Evolutionary conservation across 1,140 invertebrate species (phyloP).

Genomic region (Chlorops oryzae): DNA sequence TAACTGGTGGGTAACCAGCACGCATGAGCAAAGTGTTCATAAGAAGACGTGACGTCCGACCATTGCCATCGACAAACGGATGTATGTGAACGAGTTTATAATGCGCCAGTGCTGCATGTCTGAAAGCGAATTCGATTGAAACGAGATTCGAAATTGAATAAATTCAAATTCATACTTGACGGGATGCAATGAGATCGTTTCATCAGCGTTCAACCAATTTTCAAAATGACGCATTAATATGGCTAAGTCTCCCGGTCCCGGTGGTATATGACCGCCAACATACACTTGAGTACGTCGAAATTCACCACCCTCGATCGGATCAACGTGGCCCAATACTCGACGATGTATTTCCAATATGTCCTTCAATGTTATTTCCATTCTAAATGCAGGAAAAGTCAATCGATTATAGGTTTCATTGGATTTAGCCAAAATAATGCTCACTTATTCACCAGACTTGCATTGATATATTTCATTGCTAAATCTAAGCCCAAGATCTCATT

Average conservation of each 20-base stretch:
- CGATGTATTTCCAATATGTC: slow-evolving; percentile 92
- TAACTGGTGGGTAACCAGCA: slow-evolving; percentile 94
- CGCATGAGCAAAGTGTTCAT: slow-evolving; percentile 98
- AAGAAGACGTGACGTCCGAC: slow-evolving; percentile 84
- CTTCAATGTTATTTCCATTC: slow-evolving; percentile 68
- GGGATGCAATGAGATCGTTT: slow-evolving; percentile 75
- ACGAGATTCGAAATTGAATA: slow-evolving; percentile 4
- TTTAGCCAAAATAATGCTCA: slow-evolving; percentile 22
- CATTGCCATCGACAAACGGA: slow-evolving; percentile 90
- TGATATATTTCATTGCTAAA: slow-evolving; percentile 91
- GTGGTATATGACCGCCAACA: slow-evolving; percentile 86
- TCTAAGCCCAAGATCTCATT: slow-evolving; percentile 94
- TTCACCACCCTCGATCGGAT: slow-evolving; percentile 78
- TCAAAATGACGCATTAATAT: slow-evolving; percentile 82
- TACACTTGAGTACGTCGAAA: slow-evolving; percentile 82
- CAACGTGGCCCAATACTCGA: slow-evolving; percentile 88
- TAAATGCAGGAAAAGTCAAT: slow-evolving; percentile 25
- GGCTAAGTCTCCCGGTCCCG: slow-evolving; percentile 71
- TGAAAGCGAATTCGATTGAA: slow-evolving; percentile 9
- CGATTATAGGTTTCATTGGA: background rate
- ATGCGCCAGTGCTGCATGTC: slow-evolving; percentile 83
- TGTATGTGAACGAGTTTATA: slow-evolving; percentile 96
- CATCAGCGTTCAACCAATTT: slow-evolving; percentile 84
- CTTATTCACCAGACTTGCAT: slow-evolving; percentile 77
- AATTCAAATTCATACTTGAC: slow-evolving; percentile 58